These are phyloP conservation scores for Lerista edwardsae DNA, from an alignment of 2,797 vertebrate genomes.

Conservation along the genomic window DNA sequence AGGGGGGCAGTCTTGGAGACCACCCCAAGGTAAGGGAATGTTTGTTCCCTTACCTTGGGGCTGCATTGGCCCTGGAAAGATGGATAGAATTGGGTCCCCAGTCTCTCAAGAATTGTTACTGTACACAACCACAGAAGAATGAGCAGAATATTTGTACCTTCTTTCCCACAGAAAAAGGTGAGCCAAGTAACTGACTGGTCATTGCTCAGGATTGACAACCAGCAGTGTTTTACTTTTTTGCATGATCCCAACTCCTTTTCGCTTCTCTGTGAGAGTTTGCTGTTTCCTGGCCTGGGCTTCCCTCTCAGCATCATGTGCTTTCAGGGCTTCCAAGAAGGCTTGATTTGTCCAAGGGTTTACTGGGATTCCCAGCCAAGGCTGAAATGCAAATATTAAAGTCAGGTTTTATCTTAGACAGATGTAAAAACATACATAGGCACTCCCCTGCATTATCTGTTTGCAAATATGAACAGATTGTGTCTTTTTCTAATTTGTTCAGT, in stretches of 20 bases:
- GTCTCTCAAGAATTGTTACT: neutral
- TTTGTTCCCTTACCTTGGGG: too few relatives aligned
- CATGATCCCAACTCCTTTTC: neutral
- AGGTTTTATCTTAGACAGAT: neutral
- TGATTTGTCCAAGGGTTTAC: slow-evolving; percentile 31
- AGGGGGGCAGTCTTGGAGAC: too few relatives aligned
- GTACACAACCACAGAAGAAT: neutral
- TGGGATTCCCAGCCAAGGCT: slow-evolving; percentile 22
- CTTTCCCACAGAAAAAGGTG: neutral
- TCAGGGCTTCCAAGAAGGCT: slow-evolving; percentile 22
- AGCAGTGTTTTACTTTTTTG: neutral
- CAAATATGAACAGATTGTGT: slow-evolving; percentile 1
- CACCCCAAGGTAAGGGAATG: too few relatives aligned
- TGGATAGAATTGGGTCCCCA: too few relatives aligned
- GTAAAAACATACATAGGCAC: neutral
- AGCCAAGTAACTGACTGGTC: neutral
- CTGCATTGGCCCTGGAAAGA: too few relatives aligned
- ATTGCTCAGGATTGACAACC: neutral
- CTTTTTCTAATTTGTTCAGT: neutral
- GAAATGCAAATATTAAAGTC: slow-evolving; percentile 17
- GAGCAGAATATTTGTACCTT: slow-evolving; percentile 16
- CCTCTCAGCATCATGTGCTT: neutral
- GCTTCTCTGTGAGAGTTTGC: neutral
- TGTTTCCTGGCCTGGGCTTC: neutral
- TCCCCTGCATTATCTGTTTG: neutral